Evolutionary conservation across 2,113 vertebrate genomes (phyloP).

Genomic region (Silurus meridionalis): DNA sequence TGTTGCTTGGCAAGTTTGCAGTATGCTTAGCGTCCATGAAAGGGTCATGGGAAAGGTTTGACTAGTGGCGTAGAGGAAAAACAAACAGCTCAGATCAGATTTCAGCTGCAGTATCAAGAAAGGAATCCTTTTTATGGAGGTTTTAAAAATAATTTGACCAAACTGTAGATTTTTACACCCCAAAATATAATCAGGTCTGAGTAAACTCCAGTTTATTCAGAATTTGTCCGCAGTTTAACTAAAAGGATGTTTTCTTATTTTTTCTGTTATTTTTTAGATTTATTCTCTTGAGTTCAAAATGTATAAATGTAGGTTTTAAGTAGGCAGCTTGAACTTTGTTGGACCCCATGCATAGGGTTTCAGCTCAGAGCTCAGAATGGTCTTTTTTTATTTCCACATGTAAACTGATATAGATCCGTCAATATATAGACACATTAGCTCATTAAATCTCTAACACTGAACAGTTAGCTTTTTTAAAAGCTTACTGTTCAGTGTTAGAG

Average conservation of each 20-base stretch:
- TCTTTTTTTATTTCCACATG: not conserved
- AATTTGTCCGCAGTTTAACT: not conserved
- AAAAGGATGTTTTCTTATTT: not conserved
- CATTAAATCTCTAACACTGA: not conserved
- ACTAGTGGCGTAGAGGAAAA: constrained; percentile 55
- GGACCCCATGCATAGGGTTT: not conserved
- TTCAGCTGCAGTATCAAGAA: constrained; percentile 50
- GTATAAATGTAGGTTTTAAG: not conserved
- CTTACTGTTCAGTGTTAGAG: not conserved
- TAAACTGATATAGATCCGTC: not conserved
- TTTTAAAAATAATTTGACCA: not conserved
- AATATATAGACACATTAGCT: not conserved
- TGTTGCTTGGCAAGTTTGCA: constrained; percentile 39
- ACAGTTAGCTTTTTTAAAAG: not conserved
- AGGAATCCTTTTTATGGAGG: constrained; percentile 32
- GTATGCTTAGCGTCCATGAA: constrained; percentile 44
- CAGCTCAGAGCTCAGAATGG: not conserved
- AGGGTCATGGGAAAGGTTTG: constrained; percentile 62
- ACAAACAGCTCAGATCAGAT: constrained; percentile 58
- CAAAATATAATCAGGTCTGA: not conserved
- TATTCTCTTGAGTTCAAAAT: not conserved
- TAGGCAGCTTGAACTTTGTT: not conserved
- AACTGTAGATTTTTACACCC: not conserved
- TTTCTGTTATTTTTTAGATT: not conserved
- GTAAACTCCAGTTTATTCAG: not conserved